Conservation (phyloP, 1,140 invertebrate species). For the Trypoxylus dichotomus region DNA sequence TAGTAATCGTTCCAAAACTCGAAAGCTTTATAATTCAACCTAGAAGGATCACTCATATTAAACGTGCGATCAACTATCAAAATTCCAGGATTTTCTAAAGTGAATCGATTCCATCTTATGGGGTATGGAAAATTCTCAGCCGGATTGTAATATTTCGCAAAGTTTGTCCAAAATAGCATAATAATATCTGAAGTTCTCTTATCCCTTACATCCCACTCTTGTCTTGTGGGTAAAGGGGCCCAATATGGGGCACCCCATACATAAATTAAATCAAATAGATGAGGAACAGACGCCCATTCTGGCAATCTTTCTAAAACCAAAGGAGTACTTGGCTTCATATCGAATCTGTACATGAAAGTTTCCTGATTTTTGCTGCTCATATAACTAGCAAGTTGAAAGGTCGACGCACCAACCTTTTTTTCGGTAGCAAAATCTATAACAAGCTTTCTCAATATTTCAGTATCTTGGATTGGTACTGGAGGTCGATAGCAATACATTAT, state of each 20-base stretch:
- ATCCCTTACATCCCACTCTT: conserved; percentile 72
- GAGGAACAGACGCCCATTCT: conserved; percentile 74
- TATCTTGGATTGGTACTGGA: conserved; percentile 57
- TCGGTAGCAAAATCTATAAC: conserved; percentile 72
- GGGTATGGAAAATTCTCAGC: conserved; percentile 63
- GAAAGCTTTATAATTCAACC: conserved; percentile 72
- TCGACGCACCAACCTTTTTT: conserved; percentile 70
- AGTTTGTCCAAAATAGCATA: conserved; percentile 76
- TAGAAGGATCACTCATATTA: conserved; percentile 66
- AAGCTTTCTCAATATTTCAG: conserved; percentile 59
- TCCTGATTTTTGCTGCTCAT: conserved; percentile 62
- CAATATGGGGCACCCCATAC: conserved; percentile 76
- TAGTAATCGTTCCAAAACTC: conserved; percentile 83
- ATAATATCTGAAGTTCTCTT: conserved; percentile 74
- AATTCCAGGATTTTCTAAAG: conserved; percentile 61
- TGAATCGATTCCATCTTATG: conserved; percentile 73
- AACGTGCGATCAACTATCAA: conserved; percentile 74
- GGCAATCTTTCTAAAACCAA: conserved; percentile 65
- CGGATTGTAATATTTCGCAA: conserved; percentile 71
- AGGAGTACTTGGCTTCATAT: conserved; percentile 69
- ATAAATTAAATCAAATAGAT: conserved; percentile 77
- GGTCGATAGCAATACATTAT: conserved; percentile 75
- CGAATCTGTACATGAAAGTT: conserved; percentile 74
- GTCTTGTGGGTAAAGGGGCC: conserved; percentile 51
- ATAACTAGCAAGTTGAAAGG: conserved; percentile 65